These are phyloP conservation scores for Ptychochromis oligacanthus DNA, from an alignment of 2,113 vertebrate genomes.

Conservation along the genomic window DNA sequence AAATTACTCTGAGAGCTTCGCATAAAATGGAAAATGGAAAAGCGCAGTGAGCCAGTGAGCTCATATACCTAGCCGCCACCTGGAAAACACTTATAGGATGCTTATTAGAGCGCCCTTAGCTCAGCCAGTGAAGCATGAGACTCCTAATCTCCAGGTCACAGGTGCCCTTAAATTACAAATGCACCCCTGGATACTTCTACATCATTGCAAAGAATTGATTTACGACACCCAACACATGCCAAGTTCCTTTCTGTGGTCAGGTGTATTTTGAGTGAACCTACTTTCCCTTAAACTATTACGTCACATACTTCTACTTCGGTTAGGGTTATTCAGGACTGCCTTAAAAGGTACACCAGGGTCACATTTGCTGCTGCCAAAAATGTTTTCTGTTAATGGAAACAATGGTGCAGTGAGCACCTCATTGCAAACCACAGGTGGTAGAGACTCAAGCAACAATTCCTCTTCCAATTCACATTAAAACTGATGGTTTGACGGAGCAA, in stretches of 20 bases:
- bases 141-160: conserved; percentile 48
- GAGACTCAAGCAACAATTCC: not conserved
- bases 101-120: conserved; percentile 30
- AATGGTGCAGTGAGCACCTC: not conserved
- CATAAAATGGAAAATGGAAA: conserved; percentile 52
- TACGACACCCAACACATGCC: not conserved
- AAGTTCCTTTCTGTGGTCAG: not conserved
- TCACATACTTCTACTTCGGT: not conserved
- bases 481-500: not conserved
- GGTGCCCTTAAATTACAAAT: conserved; percentile 45
- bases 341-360: not conserved
- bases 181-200: not conserved
- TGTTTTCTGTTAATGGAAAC: not conserved
- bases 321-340: not conserved
- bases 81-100: conserved; percentile 36
- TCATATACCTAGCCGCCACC: conserved; percentile 25
- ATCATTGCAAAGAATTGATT: conserved; percentile 13
- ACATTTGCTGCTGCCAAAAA: not conserved
- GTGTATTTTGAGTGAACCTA: not conserved
- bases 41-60: conserved; percentile 43
- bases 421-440: not conserved
- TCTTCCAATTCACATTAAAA: conserved; percentile 1
- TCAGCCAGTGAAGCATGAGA: conserved; percentile 16
- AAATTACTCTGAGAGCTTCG: conserved; percentile 37
- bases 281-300: not conserved